Evolutionary conservation across 2,888 invertebrate genomes (phyloP).

Genomic region (Papilio demoleus): DNA sequence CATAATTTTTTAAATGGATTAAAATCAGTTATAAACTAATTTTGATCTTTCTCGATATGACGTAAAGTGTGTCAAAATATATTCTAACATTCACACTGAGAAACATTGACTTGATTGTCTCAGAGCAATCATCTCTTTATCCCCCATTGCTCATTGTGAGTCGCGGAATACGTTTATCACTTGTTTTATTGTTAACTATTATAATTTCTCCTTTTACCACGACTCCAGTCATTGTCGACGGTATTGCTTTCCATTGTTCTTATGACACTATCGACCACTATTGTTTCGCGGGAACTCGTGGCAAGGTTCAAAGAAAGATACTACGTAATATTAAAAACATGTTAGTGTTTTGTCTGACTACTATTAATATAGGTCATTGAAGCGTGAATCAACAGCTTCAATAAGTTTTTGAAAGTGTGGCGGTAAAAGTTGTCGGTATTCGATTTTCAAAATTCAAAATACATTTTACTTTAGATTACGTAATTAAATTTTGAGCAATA

Average conservation of each 20-base stretch:
- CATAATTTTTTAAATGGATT: too few species aligned
- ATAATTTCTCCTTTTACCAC: background rate
- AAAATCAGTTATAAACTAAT: background rate
- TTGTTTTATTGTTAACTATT: slow-evolving; percentile 2
- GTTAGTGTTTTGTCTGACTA: background rate
- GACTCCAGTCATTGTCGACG: background rate
- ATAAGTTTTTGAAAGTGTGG: too few species aligned
- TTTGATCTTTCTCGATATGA: background rate
- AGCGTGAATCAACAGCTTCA: too few species aligned
- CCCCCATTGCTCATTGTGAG: background rate
- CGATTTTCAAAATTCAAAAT: background rate
- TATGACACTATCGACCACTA: background rate
- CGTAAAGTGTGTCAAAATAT: background rate
- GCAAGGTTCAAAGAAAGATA: background rate
- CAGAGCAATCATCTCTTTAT: background rate
- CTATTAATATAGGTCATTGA: too few species aligned
- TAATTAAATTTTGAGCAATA: too few species aligned
- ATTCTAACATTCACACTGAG: background rate
- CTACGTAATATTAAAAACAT: background rate
- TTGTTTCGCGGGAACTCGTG: slow-evolving; percentile 2
- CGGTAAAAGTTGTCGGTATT: background rate
- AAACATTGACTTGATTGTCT: background rate
- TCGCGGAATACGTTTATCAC: background rate
- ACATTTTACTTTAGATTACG: background rate
- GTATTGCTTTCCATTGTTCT: slow-evolving; percentile 18